Evolutionary conservation across 1,140 invertebrate genomes (phyloP).

Genomic region (Pemphigus obesinymphae): DNA sequence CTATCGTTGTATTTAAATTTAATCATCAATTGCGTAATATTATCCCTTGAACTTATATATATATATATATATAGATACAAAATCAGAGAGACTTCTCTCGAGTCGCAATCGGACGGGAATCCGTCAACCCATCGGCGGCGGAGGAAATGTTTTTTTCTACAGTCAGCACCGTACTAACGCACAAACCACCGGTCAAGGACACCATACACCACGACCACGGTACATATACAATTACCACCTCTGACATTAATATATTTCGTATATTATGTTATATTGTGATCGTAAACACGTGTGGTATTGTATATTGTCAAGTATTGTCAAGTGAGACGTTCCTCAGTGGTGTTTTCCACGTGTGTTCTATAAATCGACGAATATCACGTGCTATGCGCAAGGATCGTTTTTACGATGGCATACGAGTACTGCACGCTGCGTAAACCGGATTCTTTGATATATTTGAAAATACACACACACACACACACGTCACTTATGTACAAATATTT

Average conservation of each 20-base stretch:
- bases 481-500: neutral
- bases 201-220: neutral
- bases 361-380: neutral
- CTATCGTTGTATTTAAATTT: no score
- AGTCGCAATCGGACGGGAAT: neutral
- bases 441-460: neutral
- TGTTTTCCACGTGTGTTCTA: no score
- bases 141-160: neutral
- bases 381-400: neutral
- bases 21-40: no score
- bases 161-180: neutral
- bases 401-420: neutral
- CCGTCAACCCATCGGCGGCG: neutral
- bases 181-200: neutral
- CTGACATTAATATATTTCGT: neutral
- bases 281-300: neutral
- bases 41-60: no score
- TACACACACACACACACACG: neutral
- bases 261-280: neutral
- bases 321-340: no score
- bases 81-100: no score
- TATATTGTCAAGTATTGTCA: neutral
- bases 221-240: neutral
- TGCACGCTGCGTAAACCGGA: neutral
- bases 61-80: no score